A percentile compares a stretch with the other conserved stretches of the same genome.
Conservation (phyloP, 1,140 invertebrate species). For the Atta texana region DNA sequence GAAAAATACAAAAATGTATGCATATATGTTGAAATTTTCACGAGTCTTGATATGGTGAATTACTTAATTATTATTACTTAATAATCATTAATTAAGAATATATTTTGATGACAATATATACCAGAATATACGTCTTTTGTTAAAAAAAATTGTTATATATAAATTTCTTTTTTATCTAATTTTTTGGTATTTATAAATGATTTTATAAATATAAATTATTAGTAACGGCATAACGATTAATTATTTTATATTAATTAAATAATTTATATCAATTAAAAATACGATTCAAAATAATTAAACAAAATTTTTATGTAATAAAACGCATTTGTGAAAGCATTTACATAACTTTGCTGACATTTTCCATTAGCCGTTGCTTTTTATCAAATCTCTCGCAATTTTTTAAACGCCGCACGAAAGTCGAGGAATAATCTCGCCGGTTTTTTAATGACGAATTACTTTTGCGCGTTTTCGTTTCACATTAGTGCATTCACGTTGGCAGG, state of each 20-base stretch:
- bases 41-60: neutral
- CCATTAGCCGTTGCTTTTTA: neutral
- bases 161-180: neutral
- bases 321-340: neutral
- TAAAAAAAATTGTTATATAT: neutral
- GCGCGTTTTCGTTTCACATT: slow-evolving; percentile 22
- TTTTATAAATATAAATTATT: slow-evolving; percentile 10
- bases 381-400: slow-evolving; percentile 28
- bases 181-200: neutral
- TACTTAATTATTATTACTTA: neutral
- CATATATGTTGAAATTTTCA: neutral
- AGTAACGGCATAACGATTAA: neutral
- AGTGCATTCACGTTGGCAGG: slow-evolving; percentile 33
- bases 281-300: neutral
- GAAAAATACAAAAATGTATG: neutral
- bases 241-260: neutral
- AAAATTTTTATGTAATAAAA: neutral
- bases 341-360: neutral
- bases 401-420: neutral
- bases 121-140: no score
- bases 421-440: slow-evolving; percentile 14
- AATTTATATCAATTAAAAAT: neutral
- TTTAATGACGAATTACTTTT: slow-evolving; percentile 45
- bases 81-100: neutral
- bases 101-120: neutral